Conservation (phyloP, 2,113 vertebrate genomes). For the Calypte anna region DNA sequence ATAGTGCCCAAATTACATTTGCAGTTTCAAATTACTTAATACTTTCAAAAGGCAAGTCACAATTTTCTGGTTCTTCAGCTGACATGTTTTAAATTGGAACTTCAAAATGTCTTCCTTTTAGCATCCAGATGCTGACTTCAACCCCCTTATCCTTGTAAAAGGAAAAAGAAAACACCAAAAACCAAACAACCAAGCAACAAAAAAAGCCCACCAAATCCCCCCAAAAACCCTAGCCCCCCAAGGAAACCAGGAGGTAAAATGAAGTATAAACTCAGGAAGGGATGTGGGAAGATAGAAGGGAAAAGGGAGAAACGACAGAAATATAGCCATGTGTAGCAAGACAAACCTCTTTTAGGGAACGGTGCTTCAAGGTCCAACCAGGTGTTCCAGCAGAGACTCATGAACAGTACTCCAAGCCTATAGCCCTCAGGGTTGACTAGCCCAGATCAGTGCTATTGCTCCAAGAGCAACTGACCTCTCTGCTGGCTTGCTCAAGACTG, state of each 20-base stretch:
- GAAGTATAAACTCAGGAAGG: not conserved
- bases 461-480: no score
- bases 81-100: not conserved
- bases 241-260: not conserved
- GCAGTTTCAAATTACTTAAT: no score
- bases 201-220: no score
- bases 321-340: not conserved
- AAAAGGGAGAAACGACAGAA: not conserved
- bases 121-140: not conserved
- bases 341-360: no score
- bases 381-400: no score
- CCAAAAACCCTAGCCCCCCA: no score
- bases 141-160: not conserved
- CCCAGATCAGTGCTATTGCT: no score
- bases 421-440: no score
- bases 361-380: no score
- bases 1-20: not conserved
- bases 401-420: no score
- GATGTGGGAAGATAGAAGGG: not conserved
- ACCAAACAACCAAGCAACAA: no score
- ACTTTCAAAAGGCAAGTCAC: not conserved
- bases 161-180: not conserved
- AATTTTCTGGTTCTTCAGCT: not conserved
- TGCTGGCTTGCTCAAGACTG: no score
- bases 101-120: not conserved